Evolutionary conservation across 2,113 vertebrate genomes (phyloP), one percentile per base, ranked within the genome.

Genomic region (Talpa occidentalis): DNA sequence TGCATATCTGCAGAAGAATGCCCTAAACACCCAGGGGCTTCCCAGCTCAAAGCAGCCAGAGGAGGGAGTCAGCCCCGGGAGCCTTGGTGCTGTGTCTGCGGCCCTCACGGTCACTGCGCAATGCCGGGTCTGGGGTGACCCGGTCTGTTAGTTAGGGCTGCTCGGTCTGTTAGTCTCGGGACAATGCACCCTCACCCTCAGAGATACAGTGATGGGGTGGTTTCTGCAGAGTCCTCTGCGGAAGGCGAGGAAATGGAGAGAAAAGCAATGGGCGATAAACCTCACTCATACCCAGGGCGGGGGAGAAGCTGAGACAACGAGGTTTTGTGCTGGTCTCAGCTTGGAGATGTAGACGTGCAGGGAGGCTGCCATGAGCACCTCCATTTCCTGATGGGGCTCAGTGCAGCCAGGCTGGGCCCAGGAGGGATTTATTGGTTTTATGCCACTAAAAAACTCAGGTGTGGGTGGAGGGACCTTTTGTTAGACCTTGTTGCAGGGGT

Each of bases 271-370:
- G 69, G 72, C 84, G 93, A n/a, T 2, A 70, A 72, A 16, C 35
- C 9, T 59, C 44, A 70, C 32, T 89, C n/a, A 47, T 7, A 21
- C 26, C 42, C 21, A 1, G 5, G 86, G 49, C 24, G 24, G 19
- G 12, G 69, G 70, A 66, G 86, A 92, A 54, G 78, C 89, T 91
- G 91, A 89, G 49, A 22, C 19, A 69, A 54, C 78, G 62, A 56
- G 67, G 56, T 64, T 86, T 59, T 94, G 28, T 86, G 94, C 84
- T 93, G 77, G 59, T n/a, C 60, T 95, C 78, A 62, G 88, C 86
- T 42, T 47, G 17, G 59, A 87, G 91, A 52, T 16, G 10, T 28
- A 19, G 37, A 19, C 35, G 42, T 42, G 6, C 52, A 30, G 59
- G 37, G 64, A 49, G 88, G 44, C 37, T 44, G 92, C 42, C 19